These are phyloP conservation scores for Tetragonula clypearis DNA, from an alignment of 1,140 invertebrate species.

Conservation along the genomic window DNA sequence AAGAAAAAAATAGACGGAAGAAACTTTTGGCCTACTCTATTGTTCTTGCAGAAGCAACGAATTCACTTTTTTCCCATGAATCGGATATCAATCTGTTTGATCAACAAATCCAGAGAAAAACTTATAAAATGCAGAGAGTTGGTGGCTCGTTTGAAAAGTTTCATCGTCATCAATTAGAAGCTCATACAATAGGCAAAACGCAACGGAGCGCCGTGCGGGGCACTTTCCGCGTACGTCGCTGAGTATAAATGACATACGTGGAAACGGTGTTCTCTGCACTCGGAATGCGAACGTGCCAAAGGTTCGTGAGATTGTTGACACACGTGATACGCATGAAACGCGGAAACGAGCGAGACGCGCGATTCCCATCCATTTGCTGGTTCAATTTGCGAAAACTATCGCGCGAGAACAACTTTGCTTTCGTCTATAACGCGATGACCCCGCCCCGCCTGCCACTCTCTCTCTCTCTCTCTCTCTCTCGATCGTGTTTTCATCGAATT, in stretches of 20 bases:
- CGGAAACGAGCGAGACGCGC: constrained; percentile 2
- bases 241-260: constrained; percentile 7
- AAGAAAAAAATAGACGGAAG: no score
- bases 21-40: no score
- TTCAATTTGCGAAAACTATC: neutral
- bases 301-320: neutral
- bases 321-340: constrained; percentile 18
- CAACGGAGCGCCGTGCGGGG: neutral
- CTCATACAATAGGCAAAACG: neutral
- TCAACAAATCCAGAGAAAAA: no score
- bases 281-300: constrained; percentile 16
- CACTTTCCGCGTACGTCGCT: neutral
- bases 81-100: no score
- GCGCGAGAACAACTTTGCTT: neutral
- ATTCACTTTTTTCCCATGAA: no score
- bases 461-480: neutral
- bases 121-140: no score
- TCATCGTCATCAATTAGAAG: neutral
- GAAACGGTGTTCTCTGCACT: neutral
- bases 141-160: no score
- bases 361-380: neutral
- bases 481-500: neutral
- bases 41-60: no score
- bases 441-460: no score
- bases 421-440: neutral